Evolutionary conservation across 1,140 invertebrate genomes (phyloP).

Genomic region (Oreohelix idahoensis): DNA sequence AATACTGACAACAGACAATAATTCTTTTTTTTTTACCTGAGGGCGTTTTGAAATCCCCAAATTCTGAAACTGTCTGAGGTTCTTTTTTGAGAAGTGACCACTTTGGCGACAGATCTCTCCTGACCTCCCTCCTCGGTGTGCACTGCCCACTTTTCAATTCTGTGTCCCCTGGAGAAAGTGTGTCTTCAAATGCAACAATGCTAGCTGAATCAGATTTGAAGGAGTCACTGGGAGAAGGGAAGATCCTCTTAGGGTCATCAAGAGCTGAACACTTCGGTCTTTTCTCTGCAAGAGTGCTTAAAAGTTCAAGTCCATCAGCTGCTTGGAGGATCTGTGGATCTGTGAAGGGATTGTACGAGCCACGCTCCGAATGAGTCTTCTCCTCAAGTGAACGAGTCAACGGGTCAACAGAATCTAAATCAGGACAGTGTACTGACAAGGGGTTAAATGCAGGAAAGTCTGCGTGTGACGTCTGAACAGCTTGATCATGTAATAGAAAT

Average conservation of each 20-base stretch:
- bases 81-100: constrained; percentile 47
- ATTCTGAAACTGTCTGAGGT: background rate
- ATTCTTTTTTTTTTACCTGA: constrained; percentile 38
- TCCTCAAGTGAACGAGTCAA: constrained; percentile 29
- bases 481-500: constrained; percentile 19
- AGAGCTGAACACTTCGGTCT: constrained; percentile 82
- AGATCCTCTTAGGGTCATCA: constrained; percentile 41
- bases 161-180: constrained; percentile 39
- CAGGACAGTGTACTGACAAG: constrained; percentile 28
- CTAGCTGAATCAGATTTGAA: constrained; percentile 45
- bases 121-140: constrained; percentile 38
- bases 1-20: too few relatives aligned
- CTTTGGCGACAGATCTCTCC: constrained; percentile 45
- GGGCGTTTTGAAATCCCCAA: constrained; percentile 39
- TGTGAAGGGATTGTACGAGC: constrained; percentile 61
- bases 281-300: constrained; percentile 89
- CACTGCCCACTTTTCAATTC: constrained; percentile 61
- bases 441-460: constrained; percentile 22
- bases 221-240: constrained; percentile 50
- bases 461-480: constrained; percentile 23
- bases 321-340: constrained; percentile 69
- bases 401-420: constrained; percentile 24
- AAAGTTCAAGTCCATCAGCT: constrained; percentile 82
- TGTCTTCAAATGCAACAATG: constrained; percentile 32
- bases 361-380: background rate